A percentile compares a stretch with the other conserved stretches of the same genome.
These are phyloP conservation scores for Indri indri DNA, from an alignment of 2,113 vertebrate genomes.

Conservation along the genomic window DNA sequence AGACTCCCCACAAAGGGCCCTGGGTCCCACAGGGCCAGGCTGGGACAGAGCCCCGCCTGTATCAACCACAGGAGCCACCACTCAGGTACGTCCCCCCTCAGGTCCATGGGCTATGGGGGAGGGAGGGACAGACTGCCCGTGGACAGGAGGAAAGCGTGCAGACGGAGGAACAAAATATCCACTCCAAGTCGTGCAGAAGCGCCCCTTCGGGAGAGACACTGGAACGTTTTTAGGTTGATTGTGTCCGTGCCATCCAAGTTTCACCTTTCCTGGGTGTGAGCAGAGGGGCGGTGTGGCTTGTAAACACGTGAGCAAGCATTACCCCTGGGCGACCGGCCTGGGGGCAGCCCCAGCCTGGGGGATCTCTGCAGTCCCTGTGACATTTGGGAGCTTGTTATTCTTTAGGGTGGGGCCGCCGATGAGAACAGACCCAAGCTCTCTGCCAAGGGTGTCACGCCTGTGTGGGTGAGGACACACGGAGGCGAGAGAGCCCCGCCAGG, in stretches of 20 bases:
- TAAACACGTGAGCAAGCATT: neutral
- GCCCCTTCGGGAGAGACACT: neutral
- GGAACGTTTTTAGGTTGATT: neutral
- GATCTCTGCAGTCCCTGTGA: neutral
- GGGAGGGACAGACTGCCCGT: fast-evolving
- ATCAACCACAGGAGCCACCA: no score
- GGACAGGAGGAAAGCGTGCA: neutral
- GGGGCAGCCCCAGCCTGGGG: neutral
- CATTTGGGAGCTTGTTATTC: neutral
- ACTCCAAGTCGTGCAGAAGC: neutral
- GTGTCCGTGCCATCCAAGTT: neutral
- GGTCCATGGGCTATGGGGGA: fast-evolving
- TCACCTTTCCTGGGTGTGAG: neutral
- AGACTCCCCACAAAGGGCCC: neutral
- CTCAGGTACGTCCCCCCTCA: neutral
- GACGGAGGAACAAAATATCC: fast-evolving
- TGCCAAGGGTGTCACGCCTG: neutral
- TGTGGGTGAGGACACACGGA: no score
- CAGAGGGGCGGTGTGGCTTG: neutral
- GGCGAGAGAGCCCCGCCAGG: neutral
- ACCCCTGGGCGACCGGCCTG: fast-evolving
- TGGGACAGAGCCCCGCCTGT: no score
- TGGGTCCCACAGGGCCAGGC: neutral
- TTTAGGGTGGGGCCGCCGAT: neutral
- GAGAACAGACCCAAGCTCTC: neutral